Evolutionary conservation across 1,140 invertebrate genomes (phyloP).

Genomic region (Scaptodrosophila lebanonensis): DNA sequence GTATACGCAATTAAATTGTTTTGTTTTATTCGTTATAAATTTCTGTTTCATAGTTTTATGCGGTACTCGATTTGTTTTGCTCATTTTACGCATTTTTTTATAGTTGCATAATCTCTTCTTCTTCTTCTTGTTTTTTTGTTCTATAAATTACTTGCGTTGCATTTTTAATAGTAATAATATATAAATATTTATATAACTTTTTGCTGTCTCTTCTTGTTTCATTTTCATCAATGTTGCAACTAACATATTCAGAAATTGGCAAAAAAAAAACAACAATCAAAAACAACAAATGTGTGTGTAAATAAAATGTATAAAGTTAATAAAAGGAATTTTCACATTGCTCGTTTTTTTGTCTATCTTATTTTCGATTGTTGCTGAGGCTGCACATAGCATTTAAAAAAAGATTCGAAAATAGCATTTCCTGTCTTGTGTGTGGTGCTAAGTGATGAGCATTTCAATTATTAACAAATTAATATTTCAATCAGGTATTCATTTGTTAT

Average conservation of each 20-base stretch:
- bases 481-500: too few species aligned
- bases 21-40: conserved; percentile 51
- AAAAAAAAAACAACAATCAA: conserved; percentile 30
- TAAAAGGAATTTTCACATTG: conserved; percentile 13
- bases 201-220: conserved; percentile 37
- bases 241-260: too few species aligned
- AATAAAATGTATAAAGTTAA: conserved; percentile 30
- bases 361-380: too few species aligned
- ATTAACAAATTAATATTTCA: too few species aligned
- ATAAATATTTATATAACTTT: conserved; percentile 65
- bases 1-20: conserved; percentile 55
- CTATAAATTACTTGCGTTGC: conserved; percentile 69
- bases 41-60: conserved; percentile 33
- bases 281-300: conserved; percentile 33
- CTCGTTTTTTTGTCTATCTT: too few species aligned
- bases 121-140: conserved; percentile 25
- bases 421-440: too few species aligned
- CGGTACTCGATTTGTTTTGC: conserved; percentile 20
- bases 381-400: too few species aligned
- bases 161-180: conserved; percentile 63
- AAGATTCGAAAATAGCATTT: too few species aligned
- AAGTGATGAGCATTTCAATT: too few species aligned
- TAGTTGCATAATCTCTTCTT: conserved; percentile 12
- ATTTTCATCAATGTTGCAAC: conserved; percentile 6
- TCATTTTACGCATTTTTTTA: too few species aligned